Evolutionary conservation across 2,888 invertebrate genomes (phyloP).

Genomic region (Conops quadrifasciatus): DNA sequence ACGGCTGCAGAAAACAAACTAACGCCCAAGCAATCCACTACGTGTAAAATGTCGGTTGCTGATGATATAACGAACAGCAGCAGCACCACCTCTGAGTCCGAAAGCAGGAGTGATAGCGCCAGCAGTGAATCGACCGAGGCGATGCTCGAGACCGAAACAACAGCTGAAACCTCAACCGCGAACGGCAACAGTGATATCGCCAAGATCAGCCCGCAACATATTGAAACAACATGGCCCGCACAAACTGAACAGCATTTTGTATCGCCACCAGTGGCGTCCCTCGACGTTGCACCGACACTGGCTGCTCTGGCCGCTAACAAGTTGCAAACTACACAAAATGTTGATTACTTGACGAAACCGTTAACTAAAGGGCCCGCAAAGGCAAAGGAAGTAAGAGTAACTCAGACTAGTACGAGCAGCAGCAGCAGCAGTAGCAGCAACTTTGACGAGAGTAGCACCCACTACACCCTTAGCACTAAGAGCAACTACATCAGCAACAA

Average conservation of each 20-base stretch:
- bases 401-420: slow-evolving; percentile 41
- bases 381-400: slow-evolving; percentile 31
- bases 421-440: slow-evolving; percentile 39
- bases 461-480: slow-evolving; percentile 49
- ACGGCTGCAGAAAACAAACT: background rate
- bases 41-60: no score
- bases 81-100: slow-evolving; percentile 8
- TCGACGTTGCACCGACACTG: slow-evolving; percentile 7
- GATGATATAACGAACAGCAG: background rate
- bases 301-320: slow-evolving; percentile 13
- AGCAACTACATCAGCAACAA: slow-evolving; percentile 42
- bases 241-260: background rate
- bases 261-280: slow-evolving; percentile 19
- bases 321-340: background rate
- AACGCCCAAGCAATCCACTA: no score
- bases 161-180: slow-evolving; percentile 26
- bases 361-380: slow-evolving; percentile 3
- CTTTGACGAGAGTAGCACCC: slow-evolving; percentile 48
- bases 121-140: slow-evolving; percentile 25
- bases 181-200: slow-evolving; percentile 1
- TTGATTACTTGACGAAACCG: background rate
- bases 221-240: background rate
- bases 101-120: slow-evolving; percentile 24
- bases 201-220: background rate
- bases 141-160: slow-evolving; percentile 29